Conservation (phyloP, 2,888 invertebrate genomes). For the Falcaria lacertinaria region DNA sequence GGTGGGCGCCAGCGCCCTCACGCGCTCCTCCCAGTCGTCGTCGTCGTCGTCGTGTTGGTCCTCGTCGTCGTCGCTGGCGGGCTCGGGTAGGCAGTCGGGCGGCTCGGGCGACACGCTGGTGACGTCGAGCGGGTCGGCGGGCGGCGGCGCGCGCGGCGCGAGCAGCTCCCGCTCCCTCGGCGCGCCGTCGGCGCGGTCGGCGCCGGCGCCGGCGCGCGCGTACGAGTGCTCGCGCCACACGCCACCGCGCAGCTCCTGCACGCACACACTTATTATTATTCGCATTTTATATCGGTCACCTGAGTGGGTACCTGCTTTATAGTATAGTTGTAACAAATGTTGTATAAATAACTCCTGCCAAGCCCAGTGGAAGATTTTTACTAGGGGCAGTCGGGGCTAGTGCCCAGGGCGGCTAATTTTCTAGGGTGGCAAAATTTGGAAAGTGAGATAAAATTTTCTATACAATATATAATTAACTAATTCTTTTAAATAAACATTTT, state of each 20-base stretch:
- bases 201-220: conserved; percentile 25
- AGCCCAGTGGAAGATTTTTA: no score
- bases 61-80: conserved; percentile 10
- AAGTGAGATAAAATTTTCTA: no score
- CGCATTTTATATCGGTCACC: no score
- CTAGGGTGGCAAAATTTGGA: no score
- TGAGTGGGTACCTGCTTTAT: no score
- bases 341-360: no score
- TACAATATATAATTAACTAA: no score
- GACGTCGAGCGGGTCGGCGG: conserved; percentile 13
- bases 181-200: conserved; percentile 14
- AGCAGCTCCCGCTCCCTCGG: conserved; percentile 7
- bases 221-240: conserved; percentile 18
- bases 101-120: conserved; percentile 7
- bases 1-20: conserved; percentile 36
- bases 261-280: no score
- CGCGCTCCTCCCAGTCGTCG: conserved; percentile 41
- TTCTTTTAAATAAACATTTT: no score
- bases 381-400: no score
- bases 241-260: conserved; percentile 18
- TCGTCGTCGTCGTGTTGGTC: conserved; percentile 15
- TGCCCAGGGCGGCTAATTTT: no score
- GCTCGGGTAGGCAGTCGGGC: conserved; percentile 13
- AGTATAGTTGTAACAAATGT: no score
- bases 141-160: conserved; percentile 13